A percentile compares a stretch with the other conserved stretches of the same genome.
Evolutionary conservation across 2,113 vertebrate species (phyloP).

Genomic region (Pseudorhombus dupliciocellatus): DNA sequence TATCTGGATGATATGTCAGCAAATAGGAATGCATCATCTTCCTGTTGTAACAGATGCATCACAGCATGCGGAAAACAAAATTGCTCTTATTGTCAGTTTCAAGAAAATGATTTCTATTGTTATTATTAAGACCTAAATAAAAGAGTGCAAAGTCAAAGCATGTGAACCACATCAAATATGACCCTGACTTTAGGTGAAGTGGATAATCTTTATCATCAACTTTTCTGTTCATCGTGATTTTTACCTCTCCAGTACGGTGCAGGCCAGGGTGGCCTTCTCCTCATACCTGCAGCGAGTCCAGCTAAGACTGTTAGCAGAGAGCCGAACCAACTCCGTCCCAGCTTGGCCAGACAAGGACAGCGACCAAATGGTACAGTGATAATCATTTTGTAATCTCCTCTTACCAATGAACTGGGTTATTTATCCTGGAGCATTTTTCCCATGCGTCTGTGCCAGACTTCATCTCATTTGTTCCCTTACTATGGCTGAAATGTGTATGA

Average conservation of each 20-base stretch:
- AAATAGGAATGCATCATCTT: slow-evolving; percentile 35
- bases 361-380: slow-evolving; percentile 91
- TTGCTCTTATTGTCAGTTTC: neutral
- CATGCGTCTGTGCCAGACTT: neutral
- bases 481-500: slow-evolving; percentile 52
- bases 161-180: neutral
- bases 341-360: slow-evolving; percentile 87
- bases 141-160: neutral
- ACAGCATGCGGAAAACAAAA: slow-evolving; percentile 15
- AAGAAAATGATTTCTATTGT: too few relatives aligned
- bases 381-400: slow-evolving; percentile 22
- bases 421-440: slow-evolving; percentile 44
- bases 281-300: slow-evolving; percentile 93
- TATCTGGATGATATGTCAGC: slow-evolving; percentile 28
- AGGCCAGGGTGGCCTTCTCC: slow-evolving; percentile 94
- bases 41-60: slow-evolving; percentile 33
- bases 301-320: slow-evolving; percentile 86
- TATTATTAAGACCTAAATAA: neutral
- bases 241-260: slow-evolving; percentile 88
- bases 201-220: slow-evolving; percentile 17
- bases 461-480: slow-evolving; percentile 40
- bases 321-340: slow-evolving; percentile 75
- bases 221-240: slow-evolving; percentile 21
- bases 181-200: neutral
- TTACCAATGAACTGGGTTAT: slow-evolving; percentile 28